Evolutionary conservation across 2,888 invertebrate genomes (phyloP).

Genomic region (Aradus depressus): DNA sequence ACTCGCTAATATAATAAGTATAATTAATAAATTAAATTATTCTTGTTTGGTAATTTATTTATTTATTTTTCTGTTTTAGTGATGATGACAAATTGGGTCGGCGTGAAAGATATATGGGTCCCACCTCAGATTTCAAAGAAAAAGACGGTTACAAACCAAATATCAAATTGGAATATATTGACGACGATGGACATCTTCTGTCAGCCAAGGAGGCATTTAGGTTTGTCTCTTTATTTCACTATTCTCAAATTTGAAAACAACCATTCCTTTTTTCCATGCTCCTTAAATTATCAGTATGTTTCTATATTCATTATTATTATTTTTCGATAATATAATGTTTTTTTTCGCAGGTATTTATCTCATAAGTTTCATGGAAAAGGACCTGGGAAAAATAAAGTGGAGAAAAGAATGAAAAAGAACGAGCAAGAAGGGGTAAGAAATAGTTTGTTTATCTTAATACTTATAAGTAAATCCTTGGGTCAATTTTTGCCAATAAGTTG

Average conservation of each 20-base stretch:
- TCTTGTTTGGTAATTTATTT: not conserved
- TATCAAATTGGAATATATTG: constrained; percentile 92
- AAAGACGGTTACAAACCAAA: constrained; percentile 83
- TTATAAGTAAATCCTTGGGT: too few relatives aligned
- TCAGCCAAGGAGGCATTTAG: constrained; percentile 91
- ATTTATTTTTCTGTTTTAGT: constrained; percentile 35
- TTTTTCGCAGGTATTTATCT: constrained; percentile 61
- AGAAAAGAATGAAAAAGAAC: constrained; percentile 88
- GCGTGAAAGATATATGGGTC: constrained; percentile 67
- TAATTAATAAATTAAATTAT: not conserved
- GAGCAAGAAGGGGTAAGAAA: constrained; percentile 75
- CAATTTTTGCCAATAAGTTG: too few relatives aligned
- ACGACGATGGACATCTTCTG: constrained; percentile 86
- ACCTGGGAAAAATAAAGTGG: constrained; percentile 94
- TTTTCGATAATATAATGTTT: not conserved
- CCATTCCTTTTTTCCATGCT: not conserved
- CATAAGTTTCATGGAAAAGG: constrained; percentile 99
- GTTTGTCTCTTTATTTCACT: constrained; percentile 29
- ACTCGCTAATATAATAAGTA: not conserved
- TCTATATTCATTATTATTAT: not conserved
- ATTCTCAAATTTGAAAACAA: not conserved
- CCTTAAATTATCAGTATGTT: not conserved
- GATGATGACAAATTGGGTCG: constrained; percentile 68
- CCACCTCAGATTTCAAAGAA: constrained; percentile 84
- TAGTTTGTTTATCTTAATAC: too few relatives aligned